phyloP scores from a whole-genome alignment of 1,140 invertebrate genomes.

The Chironomus striatipennis region DNA sequence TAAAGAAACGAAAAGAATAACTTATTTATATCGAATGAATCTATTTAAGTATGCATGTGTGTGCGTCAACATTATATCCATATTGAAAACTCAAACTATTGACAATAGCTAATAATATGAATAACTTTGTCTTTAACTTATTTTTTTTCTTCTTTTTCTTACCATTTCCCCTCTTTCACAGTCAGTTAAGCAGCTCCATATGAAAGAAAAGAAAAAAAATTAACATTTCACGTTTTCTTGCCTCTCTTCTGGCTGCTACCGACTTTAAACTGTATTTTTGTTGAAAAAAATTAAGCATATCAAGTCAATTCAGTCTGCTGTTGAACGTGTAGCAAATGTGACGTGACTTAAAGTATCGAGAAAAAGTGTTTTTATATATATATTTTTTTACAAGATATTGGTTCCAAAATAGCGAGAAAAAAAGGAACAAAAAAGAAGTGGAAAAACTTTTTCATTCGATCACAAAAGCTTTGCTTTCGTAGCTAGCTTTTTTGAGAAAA shows the following conservation, averaged over 20 bases:
- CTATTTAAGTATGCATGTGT: not conserved
- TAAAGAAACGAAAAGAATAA: not conserved
- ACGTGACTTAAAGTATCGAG: not conserved
- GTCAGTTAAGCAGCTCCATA: not conserved
- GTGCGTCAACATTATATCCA: not conserved
- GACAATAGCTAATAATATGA: not conserved
- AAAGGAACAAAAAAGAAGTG: not conserved
- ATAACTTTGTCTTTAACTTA: not conserved
- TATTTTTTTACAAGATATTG: not conserved
- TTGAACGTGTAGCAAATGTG: not conserved
- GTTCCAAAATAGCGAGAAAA: not conserved
- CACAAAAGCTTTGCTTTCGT: not conserved
- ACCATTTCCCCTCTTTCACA: constrained; percentile 10
- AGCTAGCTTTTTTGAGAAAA: not conserved
- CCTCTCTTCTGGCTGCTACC: not conserved
- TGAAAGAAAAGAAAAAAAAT: not conserved
- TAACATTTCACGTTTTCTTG: constrained; percentile 19
- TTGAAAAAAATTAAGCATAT: not conserved
- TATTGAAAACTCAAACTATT: not conserved
- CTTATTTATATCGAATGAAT: not conserved
- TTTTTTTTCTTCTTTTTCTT: not conserved
- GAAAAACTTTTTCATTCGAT: not conserved
- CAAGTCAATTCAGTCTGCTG: not conserved
- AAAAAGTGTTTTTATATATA: too few species aligned
- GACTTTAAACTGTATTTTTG: not conserved